Evolutionary conservation across 2,888 invertebrate genomes (phyloP), one percentile per base, ranked within the genome.

Genomic region (Cabera pusaria): DNA sequence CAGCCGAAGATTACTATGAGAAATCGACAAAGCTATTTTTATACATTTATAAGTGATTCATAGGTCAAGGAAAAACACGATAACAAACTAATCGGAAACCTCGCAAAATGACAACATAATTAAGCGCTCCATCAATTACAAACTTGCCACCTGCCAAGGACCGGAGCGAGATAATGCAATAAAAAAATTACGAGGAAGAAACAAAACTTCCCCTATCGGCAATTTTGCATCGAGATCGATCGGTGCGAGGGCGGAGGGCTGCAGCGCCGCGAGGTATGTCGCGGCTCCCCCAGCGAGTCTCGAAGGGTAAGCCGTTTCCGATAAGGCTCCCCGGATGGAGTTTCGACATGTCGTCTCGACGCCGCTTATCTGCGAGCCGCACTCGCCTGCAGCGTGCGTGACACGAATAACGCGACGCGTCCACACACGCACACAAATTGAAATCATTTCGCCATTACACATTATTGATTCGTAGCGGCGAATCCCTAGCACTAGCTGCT

Each of bases 221-320:
- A 79, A 75, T 77, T 86, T 86, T 86, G 86, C 87, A 87, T 86
- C 67, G 80, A 80, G 81, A 87, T 86, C 86, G 86, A 86, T 85
- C 79, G 83, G 56, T 65, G 64, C 64, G 66, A 72, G 71, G 24
- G 9, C 71, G 58, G 43, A 44, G 46, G 56, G 56, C 52, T 36
- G 44, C 44, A 59, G 61, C 55, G 63, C 71, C 77, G 71, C 24
- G 46, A 39, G 47, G 37, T 33, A 80, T 79, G 87, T 85, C 84
- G 80, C 74, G 22, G 12, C 28, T 34, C 41, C 41, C 41, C 35
- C 17, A 33, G 34, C 75, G 85, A 86, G 85, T 83, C 86, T 79
- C 82, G 78, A 76, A 79, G 85, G 84, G 79, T 88, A 90, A 90
- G 89, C 89, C 88, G 84, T 88, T 87, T 89, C 83, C 88, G 90